Percentiles rank a stretch among this genome's conserved stretches.
phyloP scores from a whole-genome alignment of 1,140 invertebrate genomes.

The Achatina immaculata region DNA sequence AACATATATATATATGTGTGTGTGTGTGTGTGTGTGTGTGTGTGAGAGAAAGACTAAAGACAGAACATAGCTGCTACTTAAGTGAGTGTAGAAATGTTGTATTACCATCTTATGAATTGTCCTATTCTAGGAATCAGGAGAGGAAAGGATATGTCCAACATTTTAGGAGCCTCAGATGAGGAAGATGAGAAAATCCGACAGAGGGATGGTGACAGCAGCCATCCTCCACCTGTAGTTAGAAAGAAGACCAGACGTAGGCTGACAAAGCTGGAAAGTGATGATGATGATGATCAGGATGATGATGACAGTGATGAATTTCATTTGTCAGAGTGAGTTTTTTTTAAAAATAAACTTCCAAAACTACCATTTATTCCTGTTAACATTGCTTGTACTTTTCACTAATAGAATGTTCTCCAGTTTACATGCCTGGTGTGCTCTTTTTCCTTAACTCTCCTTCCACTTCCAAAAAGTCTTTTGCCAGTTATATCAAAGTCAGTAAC shows the following conservation, averaged over 20 bases:
- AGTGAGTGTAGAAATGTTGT: too few species aligned
- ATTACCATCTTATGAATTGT: too few species aligned
- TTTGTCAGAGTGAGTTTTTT: constrained; percentile 38
- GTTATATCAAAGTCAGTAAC: too few species aligned
- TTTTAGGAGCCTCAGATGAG: constrained; percentile 77
- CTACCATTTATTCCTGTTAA: too few species aligned
- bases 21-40: too few species aligned
- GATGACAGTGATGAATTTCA: constrained; percentile 54
- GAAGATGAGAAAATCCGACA: constrained; percentile 53
- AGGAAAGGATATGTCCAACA: constrained; percentile 91
- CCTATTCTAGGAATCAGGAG: constrained; percentile 75
- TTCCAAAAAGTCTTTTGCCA: too few species aligned
- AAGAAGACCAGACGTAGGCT: constrained; percentile 54
- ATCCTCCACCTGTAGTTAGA: constrained; percentile 55
- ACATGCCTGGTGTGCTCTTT: background rate
- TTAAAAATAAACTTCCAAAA: background rate
- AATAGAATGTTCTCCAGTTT: constrained; percentile 18
- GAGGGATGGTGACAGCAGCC: constrained; percentile 62
- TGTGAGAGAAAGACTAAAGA: too few species aligned
- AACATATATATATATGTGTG: too few species aligned
- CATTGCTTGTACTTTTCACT: background rate
- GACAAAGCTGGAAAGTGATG: constrained; percentile 62
- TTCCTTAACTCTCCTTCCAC: too few species aligned
- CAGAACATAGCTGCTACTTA: too few species aligned
- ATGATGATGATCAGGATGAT: constrained; percentile 58